A percentile compares a stretch with the other conserved stretches of the same genome.
phyloP scores from a whole-genome alignment of 1,140 invertebrate species.

The Zaprionus inermis region DNA sequence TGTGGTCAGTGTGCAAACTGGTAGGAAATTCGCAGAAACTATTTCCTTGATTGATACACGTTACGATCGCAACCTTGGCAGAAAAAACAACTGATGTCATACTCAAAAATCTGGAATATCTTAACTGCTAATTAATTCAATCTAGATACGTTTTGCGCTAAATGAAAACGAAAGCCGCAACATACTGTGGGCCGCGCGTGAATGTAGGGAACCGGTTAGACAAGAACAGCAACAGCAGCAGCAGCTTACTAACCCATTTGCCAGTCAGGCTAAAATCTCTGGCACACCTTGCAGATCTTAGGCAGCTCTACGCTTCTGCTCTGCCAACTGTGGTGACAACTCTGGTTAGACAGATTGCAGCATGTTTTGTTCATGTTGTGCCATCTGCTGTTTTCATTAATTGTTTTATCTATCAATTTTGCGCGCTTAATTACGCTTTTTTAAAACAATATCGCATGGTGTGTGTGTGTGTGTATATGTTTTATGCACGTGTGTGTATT shows the following conservation, averaged over 20 bases:
- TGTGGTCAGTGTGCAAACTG: conserved; percentile 11
- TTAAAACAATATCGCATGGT: conserved; percentile 38
- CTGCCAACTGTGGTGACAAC: not conserved
- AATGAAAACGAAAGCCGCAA: conserved; percentile 59
- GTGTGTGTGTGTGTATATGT: conserved; percentile 30
- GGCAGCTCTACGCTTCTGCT: conserved; percentile 48
- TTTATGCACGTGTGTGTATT: conserved; percentile 45
- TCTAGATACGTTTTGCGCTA: conserved; percentile 29
- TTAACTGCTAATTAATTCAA: conserved; percentile 49
- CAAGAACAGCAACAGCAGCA: conserved; percentile 23
- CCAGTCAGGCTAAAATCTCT: conserved; percentile 5
- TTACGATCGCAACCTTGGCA: conserved; percentile 1
- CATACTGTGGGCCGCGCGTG: conserved; percentile 47
- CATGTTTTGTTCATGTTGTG: conserved; percentile 50
- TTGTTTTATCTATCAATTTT: conserved; percentile 76
- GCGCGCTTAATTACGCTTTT: conserved; percentile 69
- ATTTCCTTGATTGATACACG: conserved; percentile 15
- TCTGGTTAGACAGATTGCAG: conserved; percentile 67
- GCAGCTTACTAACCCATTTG: conserved; percentile 64
- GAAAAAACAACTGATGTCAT: conserved; percentile 38
- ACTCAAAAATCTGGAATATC: conserved; percentile 32
- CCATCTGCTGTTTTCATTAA: conserved; percentile 74
- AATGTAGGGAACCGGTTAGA: conserved; percentile 56
- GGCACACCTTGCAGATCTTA: conserved; percentile 44
- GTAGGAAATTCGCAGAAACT: not conserved